Base-by-base conservation (phyloP, 2,113 vertebrate species). In the Burhinus bistriatus region DNA sequence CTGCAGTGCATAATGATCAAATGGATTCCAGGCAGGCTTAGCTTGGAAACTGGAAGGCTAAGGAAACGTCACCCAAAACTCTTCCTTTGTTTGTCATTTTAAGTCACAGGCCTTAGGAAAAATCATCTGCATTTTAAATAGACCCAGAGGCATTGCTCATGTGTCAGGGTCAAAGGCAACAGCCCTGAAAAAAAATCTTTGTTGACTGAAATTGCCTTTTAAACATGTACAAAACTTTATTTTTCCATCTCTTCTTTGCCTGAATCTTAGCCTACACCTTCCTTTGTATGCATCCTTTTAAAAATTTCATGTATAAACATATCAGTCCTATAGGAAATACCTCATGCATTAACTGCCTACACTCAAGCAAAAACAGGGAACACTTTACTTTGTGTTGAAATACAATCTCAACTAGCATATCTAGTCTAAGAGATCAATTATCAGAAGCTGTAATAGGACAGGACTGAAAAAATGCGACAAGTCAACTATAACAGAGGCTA, bases 21-120 rank as follows among this genome's bases (percentile, higher is more conserved):
- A 94, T 55, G 76, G 95, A 97, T 96, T 96, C 96, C 93, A 97
- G 73, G 87, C 88, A 96, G 84, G 51, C 90, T 97, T 97, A 96
- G 86, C 73, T 81, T 95, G 70, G 82, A 91, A 93, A 89, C 85
- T 59, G 57, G 87, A 97, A 95, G 34, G 86, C 94, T 94, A 92
- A 65, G 89, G 76, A 94, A 96, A 89, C 54, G 17, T 95, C 91
- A 94, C 38, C 68, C 62, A 79, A 89, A 97, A 95, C 69, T 85
- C 95, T 83, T 65, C 68, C 80, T 91, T 90, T 98, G 96, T 97
- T 95, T 95, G 95, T 68, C 84, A 89, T 30, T 86, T 96, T 92
- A 96, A 97, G 78, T 59, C 85, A 82, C 30, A 93, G 92, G 78
- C 32, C 15, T 58, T 77, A 68, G 68, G 78, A 89, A 92, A 91